These are phyloP conservation scores for Parnassius glacialis DNA, from an alignment of 2,888 invertebrate genomes.

Conservation along the genomic window DNA sequence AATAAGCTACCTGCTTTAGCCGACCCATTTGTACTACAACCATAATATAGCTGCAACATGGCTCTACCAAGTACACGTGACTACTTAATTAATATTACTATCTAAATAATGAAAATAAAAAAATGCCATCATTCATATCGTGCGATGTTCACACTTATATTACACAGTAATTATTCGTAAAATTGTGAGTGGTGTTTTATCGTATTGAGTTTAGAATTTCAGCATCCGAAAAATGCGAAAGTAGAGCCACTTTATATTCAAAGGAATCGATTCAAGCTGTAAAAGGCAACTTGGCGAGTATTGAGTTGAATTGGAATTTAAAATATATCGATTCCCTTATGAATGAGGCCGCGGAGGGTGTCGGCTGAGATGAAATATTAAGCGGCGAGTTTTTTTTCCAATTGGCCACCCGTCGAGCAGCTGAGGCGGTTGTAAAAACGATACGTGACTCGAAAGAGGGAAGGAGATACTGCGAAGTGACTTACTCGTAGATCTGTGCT, in stretches of 20 bases:
- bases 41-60: too few relatives aligned
- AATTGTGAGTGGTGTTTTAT: background rate
- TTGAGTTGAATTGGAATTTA: conserved; percentile 72
- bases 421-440: conserved; percentile 73
- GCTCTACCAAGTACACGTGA: too few relatives aligned
- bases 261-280: conserved; percentile 59
- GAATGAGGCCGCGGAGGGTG: conserved; percentile 40
- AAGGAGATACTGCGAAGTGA: conserved; percentile 4
- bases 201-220: background rate
- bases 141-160: too few relatives aligned
- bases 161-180: too few relatives aligned
- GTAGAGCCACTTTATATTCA: conserved; percentile 39
- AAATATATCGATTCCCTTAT: conserved; percentile 73
- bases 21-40: too few relatives aligned
- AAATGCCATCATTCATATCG: too few relatives aligned
- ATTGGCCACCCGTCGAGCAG: conserved; percentile 60
- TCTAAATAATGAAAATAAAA: too few relatives aligned
- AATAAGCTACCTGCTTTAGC: too few relatives aligned
- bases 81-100: too few relatives aligned
- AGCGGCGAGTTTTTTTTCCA: conserved; percentile 63
- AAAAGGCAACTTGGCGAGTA: conserved; percentile 56
- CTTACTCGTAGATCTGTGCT: conserved; percentile 10
- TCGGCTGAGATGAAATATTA: conserved; percentile 62
- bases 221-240: background rate
- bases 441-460: conserved; percentile 58